Evolutionary conservation across 2,113 vertebrate species (phyloP), one percentile per base, ranked within the genome.

Genomic region (Tragelaphus buxtoni): DNA sequence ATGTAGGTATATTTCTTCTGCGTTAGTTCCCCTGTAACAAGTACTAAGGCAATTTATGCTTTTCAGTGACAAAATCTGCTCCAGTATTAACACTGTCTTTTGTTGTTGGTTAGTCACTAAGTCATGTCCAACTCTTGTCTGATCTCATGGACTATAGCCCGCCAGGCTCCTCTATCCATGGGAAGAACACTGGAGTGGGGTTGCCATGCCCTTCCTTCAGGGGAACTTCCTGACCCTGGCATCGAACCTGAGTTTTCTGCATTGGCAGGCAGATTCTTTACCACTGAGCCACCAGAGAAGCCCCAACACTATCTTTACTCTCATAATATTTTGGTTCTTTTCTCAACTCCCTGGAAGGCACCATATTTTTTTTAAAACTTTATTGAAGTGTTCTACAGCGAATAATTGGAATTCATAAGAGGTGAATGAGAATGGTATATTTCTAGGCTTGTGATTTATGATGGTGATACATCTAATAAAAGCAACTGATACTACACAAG

Each of bases 321-420:
- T 51, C 24, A 55, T 69, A 74, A 49, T 94, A 58, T 63, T 92
- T 95, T 92, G 16, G 2, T 39, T 90, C 28, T 92, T 84, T 84
- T 84, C 42, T 96, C 26, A 65, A 53, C 9, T 84, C 24, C 9
- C 22, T 42, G 3, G 28, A 77, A 51, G 28, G 77, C 4, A 61
- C 3, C 58, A 20, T 10, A 28, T 42, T 42, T 61, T 61, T 63
- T 86, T 26, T 11, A 47, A 30, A 16, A 17, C 16, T 61, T 69
- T 79, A 74, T 14, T 45, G 11, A 74, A 32, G 7, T 47, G 3
- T 8, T 72, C 22, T 65, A 76, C 20, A 63, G 10, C 83, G 49
- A 90, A 56, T 85, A 69, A 93, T 13, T 88, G 55, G 96, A 22
- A 81, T 79, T 90, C 42, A 61, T 55, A 72, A 96, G 76, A 79